Base-by-base conservation (phyloP, 2,113 vertebrate genomes). In the Neopipo cinnamomea region DNA sequence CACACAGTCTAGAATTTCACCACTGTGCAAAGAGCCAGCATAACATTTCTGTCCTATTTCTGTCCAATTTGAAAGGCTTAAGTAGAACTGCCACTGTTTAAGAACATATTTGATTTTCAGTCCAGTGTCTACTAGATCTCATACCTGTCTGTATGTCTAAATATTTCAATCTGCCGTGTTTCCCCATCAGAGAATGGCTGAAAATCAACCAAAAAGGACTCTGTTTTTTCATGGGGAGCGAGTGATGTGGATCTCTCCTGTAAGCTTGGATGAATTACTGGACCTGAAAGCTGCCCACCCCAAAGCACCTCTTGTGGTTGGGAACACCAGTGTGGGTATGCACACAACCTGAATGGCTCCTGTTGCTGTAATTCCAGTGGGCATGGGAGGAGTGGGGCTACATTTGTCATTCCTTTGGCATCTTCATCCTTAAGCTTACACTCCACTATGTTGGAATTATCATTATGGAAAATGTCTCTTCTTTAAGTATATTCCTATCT, bases 261-360 rank as follows among this genome's bases (percentile, higher is more conserved):
- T 96, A 61, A 98, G 87, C 15, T 96, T 99, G 87, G 96, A 98
- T 53, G 98, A 98, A 76, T 96, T 99, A 89, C 88, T 99, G 67
- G 97, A 98, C 93, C 97, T 99, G 49, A 99, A 98, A 97, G 71
- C 85, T 49, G 78, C 80, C 4, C 85, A 98, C 77, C 98, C 98
- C 6, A 39, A 97, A 84, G 98, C 99, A 24, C 99, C 98, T 17
- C 96, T 99, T 73, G 96, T 99, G 22, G 96, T 99, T 91, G 99
- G 99, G 30, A 99, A 99, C 97, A 99, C 98, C 44, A 75, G 75
- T 86, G 96, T 99, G 47, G 98, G 98, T 98, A 92, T 52, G 97
- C 87, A 31, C n/a, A 20, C 33, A 58, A 27, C 18, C 66, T 72
- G 49, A 91, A 52, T 18, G 18, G 22, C 37, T 75, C 49, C 52